phyloP scores from a whole-genome alignment of 1,140 invertebrate genomes.

The Bombyx mandarina region DNA sequence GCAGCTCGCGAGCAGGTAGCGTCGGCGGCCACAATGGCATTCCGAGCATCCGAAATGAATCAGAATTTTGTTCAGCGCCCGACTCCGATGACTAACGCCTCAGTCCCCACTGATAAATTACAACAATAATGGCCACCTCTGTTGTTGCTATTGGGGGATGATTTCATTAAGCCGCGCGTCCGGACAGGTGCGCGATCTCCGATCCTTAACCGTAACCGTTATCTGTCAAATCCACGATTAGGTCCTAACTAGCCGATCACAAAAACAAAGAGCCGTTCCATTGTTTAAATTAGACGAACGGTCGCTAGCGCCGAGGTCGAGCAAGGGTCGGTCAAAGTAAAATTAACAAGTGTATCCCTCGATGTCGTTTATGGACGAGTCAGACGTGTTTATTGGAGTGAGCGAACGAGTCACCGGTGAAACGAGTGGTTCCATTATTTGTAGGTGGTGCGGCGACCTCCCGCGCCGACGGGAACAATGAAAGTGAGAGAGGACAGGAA shows the following conservation, averaged over 20 bases:
- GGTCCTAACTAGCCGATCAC: slow-evolving; percentile 11
- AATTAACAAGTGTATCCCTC: slow-evolving; percentile 35
- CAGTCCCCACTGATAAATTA: slow-evolving; percentile 44
- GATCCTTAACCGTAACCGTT: slow-evolving; percentile 18
- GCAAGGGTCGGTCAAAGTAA: slow-evolving; percentile 8
- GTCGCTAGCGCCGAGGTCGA: not conserved
- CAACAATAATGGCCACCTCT: slow-evolving; percentile 42
- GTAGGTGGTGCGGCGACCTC: slow-evolving; percentile 55
- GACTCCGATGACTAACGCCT: slow-evolving; percentile 28
- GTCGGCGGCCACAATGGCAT: slow-evolving; percentile 53
- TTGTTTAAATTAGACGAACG: not conserved
- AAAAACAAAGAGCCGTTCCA: slow-evolving; percentile 3
- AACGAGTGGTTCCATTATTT: slow-evolving; percentile 60
- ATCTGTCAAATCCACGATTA: slow-evolving; percentile 31
- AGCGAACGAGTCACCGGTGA: slow-evolving; percentile 43
- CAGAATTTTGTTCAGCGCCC: slow-evolving; percentile 38
- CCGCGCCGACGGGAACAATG: slow-evolving; percentile 63
- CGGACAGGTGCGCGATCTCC: slow-evolving; percentile 28
- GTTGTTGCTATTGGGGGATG: slow-evolving; percentile 48
- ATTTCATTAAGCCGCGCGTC: slow-evolving; percentile 40
- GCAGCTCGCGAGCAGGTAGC: slow-evolving; percentile 39
- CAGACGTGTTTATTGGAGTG: slow-evolving; percentile 55
- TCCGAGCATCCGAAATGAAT: slow-evolving; percentile 63
- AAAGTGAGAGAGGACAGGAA: slow-evolving; percentile 67
- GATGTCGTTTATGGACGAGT: slow-evolving; percentile 51